These are phyloP conservation scores for Amblyjoppa fuscipennis DNA, from an alignment of 2,888 invertebrate species.

Conservation along the genomic window DNA sequence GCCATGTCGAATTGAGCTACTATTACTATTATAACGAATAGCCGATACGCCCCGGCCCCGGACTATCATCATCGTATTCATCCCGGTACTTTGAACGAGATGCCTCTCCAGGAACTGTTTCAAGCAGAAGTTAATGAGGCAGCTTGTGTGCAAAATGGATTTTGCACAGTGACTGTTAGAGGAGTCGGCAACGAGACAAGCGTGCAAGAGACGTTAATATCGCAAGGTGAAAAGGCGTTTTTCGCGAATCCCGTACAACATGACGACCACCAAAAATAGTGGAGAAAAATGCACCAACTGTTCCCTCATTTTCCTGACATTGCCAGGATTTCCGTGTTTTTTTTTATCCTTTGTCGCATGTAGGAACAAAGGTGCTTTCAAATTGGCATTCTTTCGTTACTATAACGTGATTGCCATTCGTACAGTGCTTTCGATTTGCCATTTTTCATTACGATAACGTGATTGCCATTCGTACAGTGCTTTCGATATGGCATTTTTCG, in stretches of 20 bases:
- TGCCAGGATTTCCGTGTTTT: background rate
- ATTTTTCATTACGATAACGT: too few relatives aligned
- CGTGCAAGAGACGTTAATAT: background rate
- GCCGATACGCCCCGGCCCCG: background rate
- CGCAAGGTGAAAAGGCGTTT: background rate
- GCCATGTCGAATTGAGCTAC: background rate
- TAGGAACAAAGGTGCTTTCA: too few relatives aligned
- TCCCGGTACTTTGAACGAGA: background rate
- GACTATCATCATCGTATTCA: slow-evolving; percentile 4
- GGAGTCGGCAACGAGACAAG: background rate
- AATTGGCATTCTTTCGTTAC: too few relatives aligned
- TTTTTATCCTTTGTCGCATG: background rate
- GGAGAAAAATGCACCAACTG: background rate
- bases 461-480: too few relatives aligned
- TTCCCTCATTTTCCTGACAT: background rate
- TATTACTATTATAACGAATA: background rate
- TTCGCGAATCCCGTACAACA: background rate
- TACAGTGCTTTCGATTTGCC: too few relatives aligned
- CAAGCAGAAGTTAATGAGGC: slow-evolving; percentile 2
- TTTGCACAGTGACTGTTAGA: background rate
- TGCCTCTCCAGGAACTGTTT: background rate
- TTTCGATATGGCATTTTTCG: too few relatives aligned
- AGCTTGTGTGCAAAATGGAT: background rate
- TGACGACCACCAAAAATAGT: too few relatives aligned
- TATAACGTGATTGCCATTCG: too few relatives aligned